Evolutionary conservation across 2,113 vertebrate genomes (phyloP), one percentile per base, ranked within the genome.

Genomic region (Pheucticus melanocephalus): DNA sequence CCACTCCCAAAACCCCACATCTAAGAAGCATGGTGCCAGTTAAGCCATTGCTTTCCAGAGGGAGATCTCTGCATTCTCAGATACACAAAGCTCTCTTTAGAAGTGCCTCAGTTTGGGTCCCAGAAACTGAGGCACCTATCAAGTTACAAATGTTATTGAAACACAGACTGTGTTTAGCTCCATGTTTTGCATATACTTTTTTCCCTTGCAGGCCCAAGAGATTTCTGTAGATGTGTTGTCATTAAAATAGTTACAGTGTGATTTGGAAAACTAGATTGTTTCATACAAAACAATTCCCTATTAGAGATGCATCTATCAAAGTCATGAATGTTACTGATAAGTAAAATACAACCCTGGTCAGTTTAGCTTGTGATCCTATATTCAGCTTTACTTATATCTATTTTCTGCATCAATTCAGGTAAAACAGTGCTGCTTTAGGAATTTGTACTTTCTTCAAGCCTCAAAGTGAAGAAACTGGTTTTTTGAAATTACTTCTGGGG

Each of bases 191-290:
- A 12, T 33, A 6, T 23, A 20, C 3, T 70, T 83, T 89, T 39
- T 72, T 25, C 9, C 12, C 19, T 84, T 56, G 33, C 35, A 44
- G 37, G 19, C 17, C 72, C 78, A 81, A 80, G 13, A 48, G 6
- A 17, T 73, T 66, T 37, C 25, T 78, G 50, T 50, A 50, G n/a
- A 81, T 70, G 11, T n/a, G 19, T 30, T 88, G 39, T 68, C 30
- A 47, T 84, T 70, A 39, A 84, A 91, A 61, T 42, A 48, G 22
- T 53, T 70, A 50, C 12, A 22, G 4, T 39, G 23, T 28, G 9
- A 86, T 75, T 69, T 84, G 27, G 24, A 35, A 84, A 92, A 92
- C 64, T 72, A 91, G 92, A 96, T 82, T 82, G 37, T 90, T 97
- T 95, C 42, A 33, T 51, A 44, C 40, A 94, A 96, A 94, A n/a